Evolutionary conservation across 2,888 invertebrate species (phyloP), one percentile per base, ranked within the genome.

Genomic region (Micropterix aruncella): DNA sequence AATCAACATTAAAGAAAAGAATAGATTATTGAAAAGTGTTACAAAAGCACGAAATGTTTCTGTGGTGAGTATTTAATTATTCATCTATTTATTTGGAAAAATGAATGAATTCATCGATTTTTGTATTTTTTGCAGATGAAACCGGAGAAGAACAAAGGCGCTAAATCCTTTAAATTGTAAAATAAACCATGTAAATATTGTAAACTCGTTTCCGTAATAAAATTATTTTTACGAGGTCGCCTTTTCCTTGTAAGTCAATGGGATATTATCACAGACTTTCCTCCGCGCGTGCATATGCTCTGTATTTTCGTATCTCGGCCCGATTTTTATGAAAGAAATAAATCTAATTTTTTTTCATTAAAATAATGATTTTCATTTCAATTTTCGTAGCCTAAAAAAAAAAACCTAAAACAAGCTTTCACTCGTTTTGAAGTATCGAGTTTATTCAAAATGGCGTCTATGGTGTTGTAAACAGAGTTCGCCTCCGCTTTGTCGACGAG

Each of bases 361-460:
- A n/a, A n/a, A n/a, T n/a, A n/a, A n/a, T n/a, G n/a, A n/a, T n/a
- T n/a, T n/a, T n/a, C n/a, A n/a, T n/a, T n/a, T n/a, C n/a, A n/a
- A n/a, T n/a, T n/a, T n/a, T n/a, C n/a, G n/a, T n/a, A n/a, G n/a
- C n/a, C n/a, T n/a, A n/a, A n/a, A n/a, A n/a, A n/a, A n/a, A n/a
- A n/a, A n/a, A n/a, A n/a, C n/a, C n/a, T n/a, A n/a, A n/a, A n/a
- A n/a, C n/a, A 27, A 27, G 27, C 27, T 27, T 27, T 27, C 27
- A 27, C 27, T 27, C 27, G 5, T 27, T 27, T 27, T 27, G 27
- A 27, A 27, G 27, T 27, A 27, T 27, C 27, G 41, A 49, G 53
- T 58, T 57, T 57, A 59, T 58, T 55, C 60, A 64, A 63, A 57
- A 67, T 67, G 67, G 66, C 66, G 58, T 57, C 58, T 54, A 57